Conservation (phyloP, 2,113 vertebrate species). For the Phocoena sinus region DNA sequence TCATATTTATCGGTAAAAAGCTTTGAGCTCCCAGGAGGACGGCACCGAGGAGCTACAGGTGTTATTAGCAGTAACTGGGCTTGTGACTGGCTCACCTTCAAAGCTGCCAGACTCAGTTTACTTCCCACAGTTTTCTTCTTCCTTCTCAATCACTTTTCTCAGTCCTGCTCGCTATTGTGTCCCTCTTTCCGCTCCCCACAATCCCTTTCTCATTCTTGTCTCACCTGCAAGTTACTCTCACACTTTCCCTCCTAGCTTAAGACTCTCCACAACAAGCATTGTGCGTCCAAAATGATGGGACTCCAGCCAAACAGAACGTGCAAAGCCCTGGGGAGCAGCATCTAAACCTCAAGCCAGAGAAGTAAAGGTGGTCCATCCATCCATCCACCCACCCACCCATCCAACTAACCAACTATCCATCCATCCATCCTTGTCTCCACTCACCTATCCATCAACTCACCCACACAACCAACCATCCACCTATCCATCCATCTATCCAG, state of each 20-base stretch:
- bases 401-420: neutral
- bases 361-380: neutral
- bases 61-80: slow-evolving; percentile 46
- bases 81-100: neutral
- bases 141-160: neutral
- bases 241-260: neutral
- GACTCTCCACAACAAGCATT: too few species aligned
- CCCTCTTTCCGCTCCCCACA: neutral
- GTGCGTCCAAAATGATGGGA: neutral
- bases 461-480: too few species aligned
- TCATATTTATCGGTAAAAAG: neutral
- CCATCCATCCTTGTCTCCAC: fast-evolving
- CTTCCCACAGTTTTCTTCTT: neutral
- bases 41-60: neutral
- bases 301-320: neutral
- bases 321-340: too few species aligned
- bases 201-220: neutral
- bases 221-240: neutral
- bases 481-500: fast-evolving
- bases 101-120: neutral
- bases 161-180: fast-evolving
- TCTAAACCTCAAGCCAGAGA: neutral
- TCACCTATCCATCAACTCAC: neutral
- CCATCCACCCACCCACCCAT: neutral
- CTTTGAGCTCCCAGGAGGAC: neutral